A percentile compares a stretch with the other conserved stretches of the same genome.
phyloP scores from a whole-genome alignment of 2,113 vertebrate genomes.

The Pontoporia blainvillei region DNA sequence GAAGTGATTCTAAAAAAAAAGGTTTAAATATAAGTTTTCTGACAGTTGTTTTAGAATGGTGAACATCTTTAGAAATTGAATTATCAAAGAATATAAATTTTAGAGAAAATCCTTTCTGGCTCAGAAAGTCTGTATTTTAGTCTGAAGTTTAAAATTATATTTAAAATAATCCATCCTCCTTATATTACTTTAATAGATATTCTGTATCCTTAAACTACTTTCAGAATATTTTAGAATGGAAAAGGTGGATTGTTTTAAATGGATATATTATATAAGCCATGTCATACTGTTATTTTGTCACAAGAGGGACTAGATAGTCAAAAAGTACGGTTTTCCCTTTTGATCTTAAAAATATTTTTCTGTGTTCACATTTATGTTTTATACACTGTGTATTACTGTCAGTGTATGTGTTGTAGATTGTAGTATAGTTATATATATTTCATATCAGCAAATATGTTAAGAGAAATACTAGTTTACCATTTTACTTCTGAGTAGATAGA shows the following conservation, averaged over 20 bases:
- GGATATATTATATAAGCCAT: not conserved
- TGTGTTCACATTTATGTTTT: not conserved
- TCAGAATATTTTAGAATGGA: not conserved
- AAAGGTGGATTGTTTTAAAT: not conserved
- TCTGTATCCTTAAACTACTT: not conserved
- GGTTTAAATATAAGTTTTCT: not conserved
- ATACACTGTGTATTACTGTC: not conserved
- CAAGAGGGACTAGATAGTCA: constrained; percentile 69
- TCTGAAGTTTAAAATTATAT: not conserved
- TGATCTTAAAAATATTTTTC: not conserved
- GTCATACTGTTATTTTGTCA: constrained; percentile 54
- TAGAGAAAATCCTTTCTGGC: not conserved
- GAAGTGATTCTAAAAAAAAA: not conserved
- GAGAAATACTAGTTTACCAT: not conserved
- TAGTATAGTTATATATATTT: not conserved
- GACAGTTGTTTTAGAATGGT: not conserved
- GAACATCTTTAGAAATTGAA: not conserved
- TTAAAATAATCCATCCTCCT: not conserved
- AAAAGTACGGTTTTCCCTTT: not conserved
- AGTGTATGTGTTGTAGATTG: not conserved
- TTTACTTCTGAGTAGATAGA: not conserved
- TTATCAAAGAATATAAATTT: not conserved
- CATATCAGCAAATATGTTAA: not conserved
- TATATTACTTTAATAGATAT: not conserved
- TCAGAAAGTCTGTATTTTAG: not conserved